phyloP scores from a whole-genome alignment of 1,140 invertebrate species.

The Tetramorium alpestre region DNA sequence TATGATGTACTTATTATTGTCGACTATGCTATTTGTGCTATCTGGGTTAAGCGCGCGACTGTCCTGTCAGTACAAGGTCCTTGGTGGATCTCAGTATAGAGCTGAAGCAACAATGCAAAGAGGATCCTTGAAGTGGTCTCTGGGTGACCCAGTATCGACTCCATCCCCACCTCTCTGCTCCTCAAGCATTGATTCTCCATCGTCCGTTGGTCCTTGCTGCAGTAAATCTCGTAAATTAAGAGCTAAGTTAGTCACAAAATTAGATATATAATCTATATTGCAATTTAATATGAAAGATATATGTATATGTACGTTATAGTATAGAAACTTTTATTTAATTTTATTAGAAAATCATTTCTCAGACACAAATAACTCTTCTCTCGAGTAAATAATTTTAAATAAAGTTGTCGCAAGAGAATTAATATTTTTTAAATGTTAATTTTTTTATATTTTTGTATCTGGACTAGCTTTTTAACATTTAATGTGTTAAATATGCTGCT shows the following conservation, averaged over 20 bases:
- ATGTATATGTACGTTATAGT: neutral
- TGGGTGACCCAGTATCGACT: constrained; percentile 58
- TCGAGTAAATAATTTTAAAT: neutral
- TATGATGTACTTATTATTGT: constrained; percentile 49
- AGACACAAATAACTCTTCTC: neutral
- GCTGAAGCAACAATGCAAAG: constrained; percentile 69
- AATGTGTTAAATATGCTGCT: neutral
- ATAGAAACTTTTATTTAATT: neutral
- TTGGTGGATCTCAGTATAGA: constrained; percentile 15
- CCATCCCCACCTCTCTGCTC: neutral
- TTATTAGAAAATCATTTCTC: neutral
- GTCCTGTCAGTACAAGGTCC: constrained; percentile 47
- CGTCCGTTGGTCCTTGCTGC: constrained; percentile 24
- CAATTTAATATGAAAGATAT: neutral
- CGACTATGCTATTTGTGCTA: constrained; percentile 40
- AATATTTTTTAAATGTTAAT: neutral
- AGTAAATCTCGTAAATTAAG: constrained; percentile 28
- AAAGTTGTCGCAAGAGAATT: neutral
- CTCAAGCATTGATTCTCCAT: constrained; percentile 65
- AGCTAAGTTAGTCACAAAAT: neutral
- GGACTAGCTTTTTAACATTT: neutral
- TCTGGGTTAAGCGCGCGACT: constrained; percentile 55
- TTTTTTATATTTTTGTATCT: neutral
- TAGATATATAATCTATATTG: neutral
- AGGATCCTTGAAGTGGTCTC: constrained; percentile 62